Base-by-base conservation (phyloP, 1,140 invertebrate species). In the Steinernema khuongi region DNA sequence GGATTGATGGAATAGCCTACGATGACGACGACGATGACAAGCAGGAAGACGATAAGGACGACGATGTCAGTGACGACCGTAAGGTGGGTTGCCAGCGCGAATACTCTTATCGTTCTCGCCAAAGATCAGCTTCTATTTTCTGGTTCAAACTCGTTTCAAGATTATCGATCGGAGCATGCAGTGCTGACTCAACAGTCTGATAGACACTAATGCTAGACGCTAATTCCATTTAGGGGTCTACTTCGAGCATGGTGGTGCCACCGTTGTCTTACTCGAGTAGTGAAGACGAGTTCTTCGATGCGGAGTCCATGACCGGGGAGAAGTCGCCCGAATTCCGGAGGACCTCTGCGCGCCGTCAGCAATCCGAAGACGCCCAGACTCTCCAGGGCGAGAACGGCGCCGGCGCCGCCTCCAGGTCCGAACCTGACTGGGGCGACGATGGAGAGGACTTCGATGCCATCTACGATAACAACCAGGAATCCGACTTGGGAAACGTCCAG, bases 401-500 rank as follows among this genome's bases (percentile, higher is more conserved):
- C 29, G 22, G 66, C 2, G 31, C 28, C 30, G 66, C 17, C 30
- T 73, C 33, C 22, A 29, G 68, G 68, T 30, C 28, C 44, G 76
- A 79, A 43, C 76, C 79, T 1, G 78, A 80, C 30, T 80, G 80
- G 70, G 82, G 86, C 44, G 88, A 89, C 77, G 80, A 77, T 18
- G 80, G 85, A 2, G 82, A 83, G 44, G 82, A 85, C 73, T 80
- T 74, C 36, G 87, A 88, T 67, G 81, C 79, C 30, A 87, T 81
- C 36, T 81, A 82, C 67, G 78, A 83, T 11, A 77, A 80, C 30
- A 82, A 68, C 43, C 80, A 81, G 19, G 80, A 81, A 67, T 44
- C 73, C 26, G 81, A 83, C 18, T 32, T 82, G 32, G 81, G 81
- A 17, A 78, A 84, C 71, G 76, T 84, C 1, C 79, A 84, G 68